Base-by-base conservation (phyloP, 2,113 vertebrate genomes). In the Marcusenius ussheri region DNA sequence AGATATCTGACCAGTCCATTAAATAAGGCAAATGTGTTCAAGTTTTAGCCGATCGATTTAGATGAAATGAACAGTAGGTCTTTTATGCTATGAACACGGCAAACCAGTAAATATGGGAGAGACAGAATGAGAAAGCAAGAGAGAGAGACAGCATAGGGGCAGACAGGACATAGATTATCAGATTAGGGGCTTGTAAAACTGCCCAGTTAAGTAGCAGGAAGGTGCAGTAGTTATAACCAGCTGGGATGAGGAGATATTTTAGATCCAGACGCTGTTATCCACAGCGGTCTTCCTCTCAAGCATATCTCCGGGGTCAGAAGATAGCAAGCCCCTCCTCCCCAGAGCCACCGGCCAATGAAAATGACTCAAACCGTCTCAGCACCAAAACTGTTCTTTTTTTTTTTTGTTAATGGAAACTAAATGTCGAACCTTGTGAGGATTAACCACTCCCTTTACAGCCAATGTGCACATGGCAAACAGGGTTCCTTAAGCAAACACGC, bases 81-180 rank as follows among this genome's bases (percentile, higher is more conserved):
- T 27, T 70, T 3, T 27, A 70, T 70, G 62, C 62, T 42, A 80
- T 42, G 13, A 80, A 80, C 31, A 80, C 0, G 6, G 35, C 31
- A 80, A 80, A 35, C 42, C 35, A 19, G 35, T 42, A 39, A 80
- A 42, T 80, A 80, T 21, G 74, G 35, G 35, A 80, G 74, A 42
- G 74, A 70, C 3, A 42, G 53, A 24, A 10, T 31, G 62, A 77
- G 74, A 77, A 35, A 39, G 74, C 10, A 3, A 77, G 74, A 77
- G 35, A 77, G 70, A 77, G 19, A 58, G 21, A 45, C 19, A 24
- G 31, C n/a, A 51, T 24, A 42, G 24, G 46, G 46, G 35, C 27
- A 80, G 77, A 56, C 89, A 56, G 89, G 49, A 53, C 89, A 56
- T 49, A 89, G 90, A 89, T 92, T 91, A 91, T 70, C 85, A 49